Conservation (phyloP, 2,888 invertebrate species). For the Nomada goodeniana region DNA sequence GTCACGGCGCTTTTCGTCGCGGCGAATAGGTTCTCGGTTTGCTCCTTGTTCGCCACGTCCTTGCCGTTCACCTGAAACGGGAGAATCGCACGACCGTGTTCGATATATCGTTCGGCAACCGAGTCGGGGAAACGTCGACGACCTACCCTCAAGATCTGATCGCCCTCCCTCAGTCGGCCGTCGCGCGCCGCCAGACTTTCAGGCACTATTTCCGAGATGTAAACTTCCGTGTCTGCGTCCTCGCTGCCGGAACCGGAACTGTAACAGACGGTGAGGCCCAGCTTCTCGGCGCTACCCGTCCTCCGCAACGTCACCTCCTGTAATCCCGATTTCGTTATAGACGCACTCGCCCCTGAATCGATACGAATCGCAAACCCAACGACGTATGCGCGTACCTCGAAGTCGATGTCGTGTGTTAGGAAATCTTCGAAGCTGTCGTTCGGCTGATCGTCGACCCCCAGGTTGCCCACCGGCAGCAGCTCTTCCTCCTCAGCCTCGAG, state of each 20-base stretch:
- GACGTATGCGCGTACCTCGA: conserved; percentile 84
- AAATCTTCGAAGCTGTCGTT: conserved; percentile 86
- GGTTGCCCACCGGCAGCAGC: conserved; percentile 69
- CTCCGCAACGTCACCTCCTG: conserved; percentile 89
- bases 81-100: conserved; percentile 34
- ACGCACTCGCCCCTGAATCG: neutral
- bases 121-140: conserved; percentile 4
- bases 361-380: neutral
- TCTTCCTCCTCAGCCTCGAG: conserved; percentile 77
- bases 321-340: conserved; percentile 42
- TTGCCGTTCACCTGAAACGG: conserved; percentile 86
- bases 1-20: conserved; percentile 86
- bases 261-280: conserved; percentile 89
- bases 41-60: conserved; percentile 87
- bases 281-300: conserved; percentile 86
- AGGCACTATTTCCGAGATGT: conserved; percentile 88
- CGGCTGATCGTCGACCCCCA: conserved; percentile 77
- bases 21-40: conserved; percentile 87
- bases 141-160: conserved; percentile 87
- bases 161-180: conserved; percentile 87
- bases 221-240: conserved; percentile 87
- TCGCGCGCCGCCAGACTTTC: conserved; percentile 87
- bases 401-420: conserved; percentile 86
- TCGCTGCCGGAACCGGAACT: conserved; percentile 86
- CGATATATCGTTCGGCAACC: too few species aligned